Base-by-base conservation (phyloP, 2,113 vertebrate genomes). In the Scytalopus superciliaris region DNA sequence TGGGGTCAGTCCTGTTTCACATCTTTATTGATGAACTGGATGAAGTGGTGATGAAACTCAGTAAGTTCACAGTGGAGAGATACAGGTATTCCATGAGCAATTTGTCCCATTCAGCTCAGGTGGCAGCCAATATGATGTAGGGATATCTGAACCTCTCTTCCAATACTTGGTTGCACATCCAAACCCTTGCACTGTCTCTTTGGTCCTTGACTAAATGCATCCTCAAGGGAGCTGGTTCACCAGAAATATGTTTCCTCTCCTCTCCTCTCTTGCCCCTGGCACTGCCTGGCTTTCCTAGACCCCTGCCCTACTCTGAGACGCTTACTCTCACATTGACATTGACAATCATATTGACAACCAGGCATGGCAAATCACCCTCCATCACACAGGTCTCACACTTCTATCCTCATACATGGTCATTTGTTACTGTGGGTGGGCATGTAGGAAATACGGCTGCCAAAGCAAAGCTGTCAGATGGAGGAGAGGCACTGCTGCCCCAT, bases 401-500 rank as follows among this genome's bases (percentile, higher is more conserved):
- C 33, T 66, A 39, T 53, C 55, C 42, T 45, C 0, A 0, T n/a
- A 37, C 15, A 14, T 1, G 7, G 31, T 78, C 49, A 27, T 67
- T 56, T 15, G 6, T 92, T 59, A 23, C 27, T 3, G 0, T 16
- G 78, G 74, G 60, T 39, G 68, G 40, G 42, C 40, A 47, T 3
- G 33, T 15, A 44, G 53, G 64, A 75, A 60, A 62, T 12, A 35
- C 0, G 2, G 25, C 35, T 84, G 69, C 57, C 19, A 31, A 69
- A 72, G 44, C 37, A 24, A 76, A 80, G 85, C 63, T 78, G 47
- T 17, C 1, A 2, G 57, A 67, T 33, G 42, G 35, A 79, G 74
- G 39, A 59, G 69, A 62, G 39, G 27, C 60, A 25, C 3, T 33
- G 13, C 66, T 82, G 45, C 42, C 44, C 47, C 45, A 35, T 33